These are phyloP conservation scores for Mergus octosetaceus DNA, from an alignment of 2,797 vertebrate species.

Conservation along the genomic window DNA sequence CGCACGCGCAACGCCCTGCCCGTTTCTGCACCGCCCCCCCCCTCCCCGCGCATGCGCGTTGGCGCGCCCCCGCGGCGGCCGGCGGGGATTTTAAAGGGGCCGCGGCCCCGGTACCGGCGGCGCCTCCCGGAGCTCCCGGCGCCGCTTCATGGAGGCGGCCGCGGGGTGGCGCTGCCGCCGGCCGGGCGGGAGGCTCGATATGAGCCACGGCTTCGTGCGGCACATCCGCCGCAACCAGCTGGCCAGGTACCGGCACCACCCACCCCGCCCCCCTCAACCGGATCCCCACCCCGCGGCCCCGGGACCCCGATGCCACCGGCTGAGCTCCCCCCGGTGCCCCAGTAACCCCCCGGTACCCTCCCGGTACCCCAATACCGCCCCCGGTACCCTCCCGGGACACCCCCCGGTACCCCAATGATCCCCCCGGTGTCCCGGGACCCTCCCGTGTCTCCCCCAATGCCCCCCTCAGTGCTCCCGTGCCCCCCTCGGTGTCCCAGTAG, in stretches of 20 bases:
- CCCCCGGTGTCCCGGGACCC: background rate
- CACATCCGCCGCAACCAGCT: slow-evolving; percentile 95
- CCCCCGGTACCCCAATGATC: background rate
- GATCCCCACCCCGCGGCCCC: no score
- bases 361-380: background rate
- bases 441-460: no score
- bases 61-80: no score
- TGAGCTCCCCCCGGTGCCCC: no score
- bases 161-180: slow-evolving; percentile 63
- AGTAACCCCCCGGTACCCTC: no score
- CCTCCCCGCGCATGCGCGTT: no score
- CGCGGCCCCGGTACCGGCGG: background rate
- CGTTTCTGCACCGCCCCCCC: no score
- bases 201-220: slow-evolving; percentile 94
- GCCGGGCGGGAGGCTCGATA: slow-evolving; percentile 87
- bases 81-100: slow-evolving; percentile 2
- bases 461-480: no score
- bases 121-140: background rate
- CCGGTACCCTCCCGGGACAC: no score
- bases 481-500: background rate
- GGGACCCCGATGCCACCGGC: no score
- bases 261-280: no score
- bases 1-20: no score
- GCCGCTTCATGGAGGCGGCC: slow-evolving; percentile 61
- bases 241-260: slow-evolving; percentile 77